Evolutionary conservation across 2,797 vertebrate species (phyloP), one percentile per base, ranked within the genome.

Genomic region (Amazona ochrocephala): DNA sequence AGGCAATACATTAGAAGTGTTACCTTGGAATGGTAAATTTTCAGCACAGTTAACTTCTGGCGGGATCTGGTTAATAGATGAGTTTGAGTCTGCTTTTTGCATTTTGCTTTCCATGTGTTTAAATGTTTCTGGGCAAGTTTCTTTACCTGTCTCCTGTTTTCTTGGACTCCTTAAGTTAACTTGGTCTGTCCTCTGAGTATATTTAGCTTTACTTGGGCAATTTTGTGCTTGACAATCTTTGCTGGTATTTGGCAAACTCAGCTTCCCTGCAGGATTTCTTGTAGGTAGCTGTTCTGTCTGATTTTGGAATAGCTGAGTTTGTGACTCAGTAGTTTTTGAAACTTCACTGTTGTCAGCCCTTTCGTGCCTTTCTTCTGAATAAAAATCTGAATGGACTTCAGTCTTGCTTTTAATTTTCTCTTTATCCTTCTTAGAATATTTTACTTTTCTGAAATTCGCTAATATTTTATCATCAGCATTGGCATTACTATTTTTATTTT

Each of bases 381-480:
- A 53, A 7, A 87, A 42, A 87, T 82, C 67, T 68, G 90, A 94
- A 93, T 9, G 9, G 8, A 47, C 50, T 92, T 93, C 95, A 86
- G 47, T 53, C 39, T 94, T 95, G 72, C 34, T 92, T 91, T 96
- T 97, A 44, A 47, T 77, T 90, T 91, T 97, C 88, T 97, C 86
- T 85, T 90, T 96, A 81, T 71, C 94, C 41, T 94, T 97, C 87
- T 96, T 95, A 87, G 86, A 80, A 88, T 93, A 91, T 94, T 94
- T 98, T 32, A 97, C 97, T 96, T 97, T 98, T 85, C 97, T 97
- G 58, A 98, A 98, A 88, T 87, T 91, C 45, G 72, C 70, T 93
- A 97, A 87, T 42, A 20, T 82, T 89, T 89, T 89, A 87, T 48
- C 89, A 80, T 51, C 85, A 84, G 89, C 84, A 68, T 66, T 94